A percentile compares a stretch with the other conserved stretches of the same genome.
phyloP scores from a whole-genome alignment of 1,140 invertebrate species.

The Halictus rubicundus region DNA sequence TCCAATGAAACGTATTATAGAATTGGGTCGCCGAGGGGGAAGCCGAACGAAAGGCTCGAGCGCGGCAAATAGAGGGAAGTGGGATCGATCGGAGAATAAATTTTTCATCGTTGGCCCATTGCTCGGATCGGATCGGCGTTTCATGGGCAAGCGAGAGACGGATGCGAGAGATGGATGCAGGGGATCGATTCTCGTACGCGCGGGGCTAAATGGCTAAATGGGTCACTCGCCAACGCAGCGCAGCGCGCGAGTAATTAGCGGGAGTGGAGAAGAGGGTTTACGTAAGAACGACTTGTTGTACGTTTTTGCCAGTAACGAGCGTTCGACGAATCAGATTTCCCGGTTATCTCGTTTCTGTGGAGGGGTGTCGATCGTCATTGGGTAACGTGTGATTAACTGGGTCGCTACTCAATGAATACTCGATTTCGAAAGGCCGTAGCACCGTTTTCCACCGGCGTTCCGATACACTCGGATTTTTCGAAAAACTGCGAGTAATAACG shows the following conservation, averaged over 20 bases:
- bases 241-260: constrained; percentile 15
- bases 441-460: too few species aligned
- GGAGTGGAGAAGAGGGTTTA: constrained; percentile 5
- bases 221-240: constrained; percentile 20
- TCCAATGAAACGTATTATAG: background rate
- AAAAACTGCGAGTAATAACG: too few species aligned
- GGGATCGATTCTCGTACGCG: constrained; percentile 27
- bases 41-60: too few species aligned
- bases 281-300: constrained; percentile 15
- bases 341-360: constrained; percentile 14
- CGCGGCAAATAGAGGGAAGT: background rate
- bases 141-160: background rate
- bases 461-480: too few species aligned
- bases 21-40: background rate
- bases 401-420: background rate
- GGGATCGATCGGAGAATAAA: constrained; percentile 1
- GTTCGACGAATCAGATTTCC: constrained; percentile 25
- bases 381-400: constrained; percentile 9
- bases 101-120: constrained; percentile 12
- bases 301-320: constrained; percentile 5
- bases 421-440: background rate
- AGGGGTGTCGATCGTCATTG: constrained; percentile 29
- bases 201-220: constrained; percentile 17
- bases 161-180: constrained; percentile 1
- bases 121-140: background rate